Evolutionary conservation across 2,888 invertebrate species (phyloP), one percentile per base, ranked within the genome.

Genomic region (Apamea anceps): DNA sequence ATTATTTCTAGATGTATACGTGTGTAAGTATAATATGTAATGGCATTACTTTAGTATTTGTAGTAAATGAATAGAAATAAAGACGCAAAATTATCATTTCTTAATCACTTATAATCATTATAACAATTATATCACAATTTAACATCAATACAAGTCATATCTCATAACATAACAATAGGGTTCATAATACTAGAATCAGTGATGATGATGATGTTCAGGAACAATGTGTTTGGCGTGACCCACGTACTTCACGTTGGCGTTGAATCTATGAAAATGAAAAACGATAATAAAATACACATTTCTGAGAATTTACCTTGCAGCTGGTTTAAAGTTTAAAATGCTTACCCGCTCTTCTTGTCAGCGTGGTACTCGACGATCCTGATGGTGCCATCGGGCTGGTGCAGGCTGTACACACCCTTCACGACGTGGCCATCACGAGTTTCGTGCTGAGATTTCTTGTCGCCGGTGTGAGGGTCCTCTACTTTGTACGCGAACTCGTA

Each of bases 231-330:
- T 77, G 12, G 89, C 89, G 62, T 90, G 90, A 45, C 90, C 89
- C 51, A 67, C 82, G 37, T 75, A 84, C 60, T 89, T 90, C n/a
- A 91, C 91, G 45, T 95, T 94, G 77, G 93, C 94, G 90, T 95
- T 94, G 85, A 95, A 94, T 74, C 85, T 85, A 67, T 66, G 12
- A 42, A 62, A 72, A 57, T 7, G 1, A 42, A 75, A 63, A 73
- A 4, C 0, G 0, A 45, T n/a, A 74, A 42, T 42, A 42, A 42
- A 42, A 7, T 6, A 42, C n/a, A 48, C 10, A 57, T 42, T 57
- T 32, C 7, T 7, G 15, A 25, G 1, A 37, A n/a, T n/a, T 37
- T 12, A 25, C 12, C 12, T 10, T 32, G 13, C 18, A 42, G n/a
- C 3, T 7, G 18, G 18, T 18, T 8, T 0, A 10, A 51, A 37